A percentile compares a stretch with the other conserved stretches of the same genome.
phyloP scores from a whole-genome alignment of 2,113 vertebrate genomes.

The Ancistrus triradiatus region DNA sequence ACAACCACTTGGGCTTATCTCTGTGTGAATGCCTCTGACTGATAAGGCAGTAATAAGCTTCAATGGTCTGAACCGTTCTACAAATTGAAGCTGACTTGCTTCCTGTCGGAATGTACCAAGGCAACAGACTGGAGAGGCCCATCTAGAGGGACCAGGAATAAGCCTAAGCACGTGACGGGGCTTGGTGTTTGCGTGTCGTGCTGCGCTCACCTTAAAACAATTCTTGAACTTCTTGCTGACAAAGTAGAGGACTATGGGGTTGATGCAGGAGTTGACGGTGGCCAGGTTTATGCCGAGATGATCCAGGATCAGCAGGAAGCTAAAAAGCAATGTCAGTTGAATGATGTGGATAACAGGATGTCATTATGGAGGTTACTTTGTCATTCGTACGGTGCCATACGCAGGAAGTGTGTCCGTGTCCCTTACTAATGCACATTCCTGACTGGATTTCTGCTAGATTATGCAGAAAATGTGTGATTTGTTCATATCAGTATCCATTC shows the following conservation, averaged over 20 bases:
- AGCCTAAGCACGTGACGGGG: conserved; percentile 2
- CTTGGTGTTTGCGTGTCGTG: neutral
- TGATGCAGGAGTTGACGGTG: conserved; percentile 97
- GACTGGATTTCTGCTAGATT: no score
- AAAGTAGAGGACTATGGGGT: conserved; percentile 96
- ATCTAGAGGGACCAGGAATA: neutral
- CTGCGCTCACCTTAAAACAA: conserved; percentile 87
- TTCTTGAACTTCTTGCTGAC: conserved; percentile 99
- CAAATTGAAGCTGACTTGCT: conserved; percentile 57
- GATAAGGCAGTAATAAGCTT: conserved; percentile 42
- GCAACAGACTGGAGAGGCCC: conserved; percentile 20
- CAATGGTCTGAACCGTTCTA: conserved; percentile 29
- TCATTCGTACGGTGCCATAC: no score
- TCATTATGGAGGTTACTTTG: no score
- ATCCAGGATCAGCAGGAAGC: conserved; percentile 88
- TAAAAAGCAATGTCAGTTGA: conserved; percentile 55
- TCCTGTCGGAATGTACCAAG: conserved; percentile 40
- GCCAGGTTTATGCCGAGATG: conserved; percentile 88
- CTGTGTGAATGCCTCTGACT: conserved; percentile 36
- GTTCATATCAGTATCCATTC: no score
- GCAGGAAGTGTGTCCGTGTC: no score
- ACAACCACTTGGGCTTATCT: conserved; percentile 43
- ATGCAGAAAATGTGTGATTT: no score
- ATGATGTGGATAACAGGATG: no score
- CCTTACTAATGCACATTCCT: no score